Evolutionary conservation across 1,140 invertebrate species (phyloP).

Genomic region (Agraylea sexmaculata): DNA sequence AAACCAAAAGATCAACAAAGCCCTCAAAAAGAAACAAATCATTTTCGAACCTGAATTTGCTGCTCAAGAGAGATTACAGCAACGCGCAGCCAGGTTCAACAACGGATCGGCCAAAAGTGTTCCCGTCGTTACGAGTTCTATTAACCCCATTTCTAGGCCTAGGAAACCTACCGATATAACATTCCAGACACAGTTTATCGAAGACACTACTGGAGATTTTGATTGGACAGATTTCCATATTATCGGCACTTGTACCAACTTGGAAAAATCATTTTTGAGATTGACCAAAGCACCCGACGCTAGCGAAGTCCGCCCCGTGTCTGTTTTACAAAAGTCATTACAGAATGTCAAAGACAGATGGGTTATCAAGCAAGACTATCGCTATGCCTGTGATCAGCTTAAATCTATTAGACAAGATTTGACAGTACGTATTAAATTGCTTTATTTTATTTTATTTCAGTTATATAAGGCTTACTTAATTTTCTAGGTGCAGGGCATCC

Average conservation of each 20-base stretch:
- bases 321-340: slow-evolving; percentile 74
- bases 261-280: slow-evolving; percentile 91
- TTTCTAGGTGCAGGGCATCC: slow-evolving; percentile 80
- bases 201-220: slow-evolving; percentile 52
- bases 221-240: slow-evolving; percentile 78
- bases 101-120: slow-evolving; percentile 22
- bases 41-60: slow-evolving; percentile 61
- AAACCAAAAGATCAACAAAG: slow-evolving; percentile 38
- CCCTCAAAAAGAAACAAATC: slow-evolving; percentile 43
- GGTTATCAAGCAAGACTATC: slow-evolving; percentile 82
- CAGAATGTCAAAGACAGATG: slow-evolving; percentile 84
- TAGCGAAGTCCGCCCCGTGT: slow-evolving; percentile 77
- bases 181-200: slow-evolving; percentile 38
- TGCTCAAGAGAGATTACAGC: slow-evolving; percentile 60
- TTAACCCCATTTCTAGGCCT: slow-evolving; percentile 28
- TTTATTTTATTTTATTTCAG: neutral
- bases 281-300: slow-evolving; percentile 92
- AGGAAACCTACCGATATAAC: slow-evolving; percentile 26
- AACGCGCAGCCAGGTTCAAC: slow-evolving; percentile 76
- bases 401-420: slow-evolving; percentile 98
- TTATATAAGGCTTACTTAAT: slow-evolving; percentile 15
- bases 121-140: slow-evolving; percentile 32
- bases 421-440: slow-evolving; percentile 57
- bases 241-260: slow-evolving; percentile 80
- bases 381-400: slow-evolving; percentile 93